These are phyloP conservation scores for Cyclargus thomasi DNA, from an alignment of 1,140 invertebrate genomes.

Conservation along the genomic window DNA sequence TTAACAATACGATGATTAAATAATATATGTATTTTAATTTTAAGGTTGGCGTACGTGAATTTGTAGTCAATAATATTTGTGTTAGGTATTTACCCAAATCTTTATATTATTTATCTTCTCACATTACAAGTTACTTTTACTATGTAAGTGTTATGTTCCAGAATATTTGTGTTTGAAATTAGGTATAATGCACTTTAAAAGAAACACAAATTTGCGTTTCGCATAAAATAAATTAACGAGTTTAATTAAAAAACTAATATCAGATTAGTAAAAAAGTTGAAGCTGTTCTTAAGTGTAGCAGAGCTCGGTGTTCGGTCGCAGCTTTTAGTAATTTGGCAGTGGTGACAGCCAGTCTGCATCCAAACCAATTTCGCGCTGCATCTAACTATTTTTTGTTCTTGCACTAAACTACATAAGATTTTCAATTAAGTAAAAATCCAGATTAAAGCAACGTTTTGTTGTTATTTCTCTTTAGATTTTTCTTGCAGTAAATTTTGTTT, in stretches of 20 bases:
- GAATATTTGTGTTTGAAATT: too few species aligned
- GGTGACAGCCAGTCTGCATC: not conserved
- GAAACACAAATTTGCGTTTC: not conserved
- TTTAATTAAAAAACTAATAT: not conserved
- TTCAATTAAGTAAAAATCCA: constrained; percentile 1
- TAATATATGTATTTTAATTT: too few species aligned
- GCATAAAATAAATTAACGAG: not conserved
- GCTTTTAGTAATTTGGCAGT: constrained; percentile 22
- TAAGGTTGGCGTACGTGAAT: too few species aligned
- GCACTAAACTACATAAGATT: constrained; percentile 3
- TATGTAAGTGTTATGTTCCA: too few species aligned
- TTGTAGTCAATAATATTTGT: too few species aligned
- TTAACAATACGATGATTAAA: too few species aligned
- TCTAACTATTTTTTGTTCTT: constrained; percentile 2
- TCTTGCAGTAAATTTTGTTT: not conserved
- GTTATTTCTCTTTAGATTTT: not conserved
- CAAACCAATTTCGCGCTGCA: constrained; percentile 11
- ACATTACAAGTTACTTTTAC: too few species aligned
- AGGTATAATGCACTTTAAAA: not conserved
- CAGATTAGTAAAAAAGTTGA: constrained; percentile 3
- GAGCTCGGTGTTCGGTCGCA: not conserved
- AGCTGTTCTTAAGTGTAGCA: not conserved
- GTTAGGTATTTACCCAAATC: too few species aligned
- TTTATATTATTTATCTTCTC: too few species aligned
- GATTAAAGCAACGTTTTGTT: not conserved